Evolutionary conservation across 2,797 vertebrate genomes (phyloP).

Genomic region (Poeciliopsis paucimaculata): DNA sequence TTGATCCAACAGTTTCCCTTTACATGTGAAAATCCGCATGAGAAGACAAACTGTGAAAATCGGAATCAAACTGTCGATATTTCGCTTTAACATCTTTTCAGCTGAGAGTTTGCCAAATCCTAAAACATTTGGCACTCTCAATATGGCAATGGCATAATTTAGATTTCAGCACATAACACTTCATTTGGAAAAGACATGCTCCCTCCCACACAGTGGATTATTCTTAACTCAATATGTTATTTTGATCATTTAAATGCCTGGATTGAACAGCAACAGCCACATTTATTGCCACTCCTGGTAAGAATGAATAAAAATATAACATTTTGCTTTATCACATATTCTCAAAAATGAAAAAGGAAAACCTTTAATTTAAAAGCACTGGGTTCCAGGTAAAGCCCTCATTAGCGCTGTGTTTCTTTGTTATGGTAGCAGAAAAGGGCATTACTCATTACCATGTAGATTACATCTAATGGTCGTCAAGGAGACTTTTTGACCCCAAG

Average conservation of each 20-base stretch:
- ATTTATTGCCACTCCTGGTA: neutral
- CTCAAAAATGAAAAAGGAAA: neutral
- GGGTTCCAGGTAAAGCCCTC: neutral
- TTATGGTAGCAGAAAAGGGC: neutral
- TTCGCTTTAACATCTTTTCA: neutral
- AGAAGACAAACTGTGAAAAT: neutral
- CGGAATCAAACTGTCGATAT: neutral
- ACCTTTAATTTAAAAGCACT: neutral
- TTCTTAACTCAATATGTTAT: constrained; percentile 21
- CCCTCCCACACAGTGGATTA: constrained; percentile 12
- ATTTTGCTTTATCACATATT: neutral
- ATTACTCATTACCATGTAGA: neutral
- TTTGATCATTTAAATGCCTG: constrained; percentile 26
- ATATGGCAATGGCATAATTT: constrained; percentile 10
- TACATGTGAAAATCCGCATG: neutral
- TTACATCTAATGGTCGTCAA: neutral
- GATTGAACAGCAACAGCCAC: neutral
- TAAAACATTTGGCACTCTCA: neutral
- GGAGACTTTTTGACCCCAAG: neutral
- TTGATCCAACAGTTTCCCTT: neutral
- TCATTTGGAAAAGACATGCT: constrained; percentile 16
- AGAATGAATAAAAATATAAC: neutral
- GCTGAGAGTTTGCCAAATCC: neutral
- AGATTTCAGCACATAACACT: constrained; percentile 4
- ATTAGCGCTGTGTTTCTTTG: neutral